Evolutionary conservation across 2,113 vertebrate genomes (phyloP).

Genomic region (Sphaerodactylus townsendi): DNA sequence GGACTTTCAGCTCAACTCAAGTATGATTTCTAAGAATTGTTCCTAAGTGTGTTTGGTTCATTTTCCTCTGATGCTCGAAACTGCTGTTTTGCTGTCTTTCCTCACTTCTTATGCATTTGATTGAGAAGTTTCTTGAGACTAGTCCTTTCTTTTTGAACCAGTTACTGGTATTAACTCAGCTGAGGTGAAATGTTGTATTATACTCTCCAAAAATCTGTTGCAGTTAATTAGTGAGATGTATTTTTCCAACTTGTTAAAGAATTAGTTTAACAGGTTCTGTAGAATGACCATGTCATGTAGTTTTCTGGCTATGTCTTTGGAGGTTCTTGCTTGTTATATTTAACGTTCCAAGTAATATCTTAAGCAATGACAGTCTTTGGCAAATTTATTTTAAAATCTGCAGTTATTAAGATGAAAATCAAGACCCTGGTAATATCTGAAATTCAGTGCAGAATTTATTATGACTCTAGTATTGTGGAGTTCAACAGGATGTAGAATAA

Average conservation of each 20-base stretch:
- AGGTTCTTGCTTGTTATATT: slow-evolving; percentile 31
- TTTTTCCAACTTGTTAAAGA: slow-evolving; percentile 15
- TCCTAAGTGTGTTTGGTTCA: neutral
- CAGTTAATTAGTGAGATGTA: slow-evolving; percentile 20
- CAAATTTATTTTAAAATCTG: slow-evolving; percentile 19
- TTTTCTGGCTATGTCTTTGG: slow-evolving; percentile 20
- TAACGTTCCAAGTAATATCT: neutral
- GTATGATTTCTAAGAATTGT: slow-evolving; percentile 15
- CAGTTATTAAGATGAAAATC: slow-evolving; percentile 7
- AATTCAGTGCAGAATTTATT: too few species aligned
- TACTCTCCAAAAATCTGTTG: slow-evolving; percentile 22
- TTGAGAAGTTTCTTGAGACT: slow-evolving; percentile 28
- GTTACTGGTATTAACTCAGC: slow-evolving; percentile 25
- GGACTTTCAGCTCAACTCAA: neutral
- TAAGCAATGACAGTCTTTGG: neutral
- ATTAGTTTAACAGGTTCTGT: neutral
- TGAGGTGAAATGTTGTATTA: slow-evolving; percentile 12
- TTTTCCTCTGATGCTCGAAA: slow-evolving; percentile 8
- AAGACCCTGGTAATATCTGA: neutral
- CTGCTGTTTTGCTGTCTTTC: slow-evolving; percentile 26
- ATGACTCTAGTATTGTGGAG: too few species aligned
- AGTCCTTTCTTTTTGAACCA: slow-evolving; percentile 24
- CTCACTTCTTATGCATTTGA: slow-evolving; percentile 4
- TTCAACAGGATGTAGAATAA: too few species aligned
- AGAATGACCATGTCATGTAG: neutral